phyloP scores from a whole-genome alignment of 2,113 vertebrate species.

The Aplodontia rufa region DNA sequence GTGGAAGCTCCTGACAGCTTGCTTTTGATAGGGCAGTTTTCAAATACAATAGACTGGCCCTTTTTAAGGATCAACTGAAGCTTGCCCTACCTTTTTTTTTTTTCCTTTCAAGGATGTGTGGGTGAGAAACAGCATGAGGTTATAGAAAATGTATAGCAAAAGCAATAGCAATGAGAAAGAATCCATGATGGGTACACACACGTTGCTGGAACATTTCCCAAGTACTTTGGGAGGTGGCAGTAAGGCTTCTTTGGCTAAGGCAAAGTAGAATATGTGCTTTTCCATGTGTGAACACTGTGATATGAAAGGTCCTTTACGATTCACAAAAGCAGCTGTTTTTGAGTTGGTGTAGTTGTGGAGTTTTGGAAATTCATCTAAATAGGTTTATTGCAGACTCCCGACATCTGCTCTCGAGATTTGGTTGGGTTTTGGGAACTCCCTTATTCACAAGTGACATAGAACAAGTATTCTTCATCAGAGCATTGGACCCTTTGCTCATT shows the following conservation, averaged over 20 bases:
- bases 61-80: slow-evolving; percentile 43
- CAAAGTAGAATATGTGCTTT: slow-evolving; percentile 23
- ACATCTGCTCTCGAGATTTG: slow-evolving; percentile 55
- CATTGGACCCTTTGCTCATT: background rate
- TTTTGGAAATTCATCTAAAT: slow-evolving; percentile 52
- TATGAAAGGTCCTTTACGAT: slow-evolving; percentile 72
- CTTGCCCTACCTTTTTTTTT: background rate
- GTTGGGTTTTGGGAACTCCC: background rate
- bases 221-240: background rate
- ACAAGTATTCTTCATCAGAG: background rate
- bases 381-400: slow-evolving; percentile 30
- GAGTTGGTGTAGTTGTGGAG: slow-evolving; percentile 30
- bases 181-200: background rate
- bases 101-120: slow-evolving; percentile 26
- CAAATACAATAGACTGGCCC: background rate
- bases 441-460: background rate
- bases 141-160: slow-evolving; percentile 66
- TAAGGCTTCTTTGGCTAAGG: slow-evolving; percentile 59
- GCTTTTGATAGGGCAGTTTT: slow-evolving; percentile 19
- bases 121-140: slow-evolving; percentile 59
- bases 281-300: background rate
- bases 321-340: slow-evolving; percentile 65
- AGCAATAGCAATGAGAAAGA: slow-evolving; percentile 55
- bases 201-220: slow-evolving; percentile 70
- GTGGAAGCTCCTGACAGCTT: slow-evolving; percentile 4